Conservation (phyloP, 2,888 invertebrate species). For the Eubasilissa splendida region DNA sequence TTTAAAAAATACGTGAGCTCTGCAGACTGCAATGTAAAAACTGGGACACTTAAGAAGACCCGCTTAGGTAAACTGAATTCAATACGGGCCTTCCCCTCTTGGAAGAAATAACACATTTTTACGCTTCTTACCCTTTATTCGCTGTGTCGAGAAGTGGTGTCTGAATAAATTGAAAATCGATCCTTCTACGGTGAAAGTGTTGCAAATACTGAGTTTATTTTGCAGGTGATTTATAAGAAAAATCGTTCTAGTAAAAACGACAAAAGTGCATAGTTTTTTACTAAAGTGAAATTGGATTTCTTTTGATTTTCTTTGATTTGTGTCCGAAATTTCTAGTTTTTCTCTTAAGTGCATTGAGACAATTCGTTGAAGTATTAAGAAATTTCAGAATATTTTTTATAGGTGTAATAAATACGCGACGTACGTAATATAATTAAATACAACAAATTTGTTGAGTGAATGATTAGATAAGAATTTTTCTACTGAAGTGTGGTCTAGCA, state of each 20-base stretch:
- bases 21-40: neutral
- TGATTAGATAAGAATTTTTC: no score
- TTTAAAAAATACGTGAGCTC: neutral
- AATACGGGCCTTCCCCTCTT: slow-evolving; percentile 44
- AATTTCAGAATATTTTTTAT: no score
- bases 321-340: no score
- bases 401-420: no score
- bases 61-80: slow-evolving; percentile 51
- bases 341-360: no score
- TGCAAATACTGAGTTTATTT: slow-evolving; percentile 9
- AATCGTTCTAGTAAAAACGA: neutral
- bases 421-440: no score
- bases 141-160: slow-evolving; percentile 40
- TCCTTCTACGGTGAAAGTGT: slow-evolving; percentile 39
- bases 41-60: slow-evolving; percentile 27
- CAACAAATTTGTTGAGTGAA: no score
- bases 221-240: slow-evolving; percentile 27
- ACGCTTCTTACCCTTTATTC: slow-evolving; percentile 47
- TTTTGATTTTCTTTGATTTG: no score
- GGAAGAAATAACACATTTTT: slow-evolving; percentile 50
- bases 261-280: no score
- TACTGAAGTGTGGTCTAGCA: no score
- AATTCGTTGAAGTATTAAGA: no score
- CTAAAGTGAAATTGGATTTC: no score
- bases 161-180: slow-evolving; percentile 50